A percentile compares a stretch with the other conserved stretches of the same genome.
phyloP scores from a whole-genome alignment of 2,888 invertebrate species.

The Gisinianus flammeolus region DNA sequence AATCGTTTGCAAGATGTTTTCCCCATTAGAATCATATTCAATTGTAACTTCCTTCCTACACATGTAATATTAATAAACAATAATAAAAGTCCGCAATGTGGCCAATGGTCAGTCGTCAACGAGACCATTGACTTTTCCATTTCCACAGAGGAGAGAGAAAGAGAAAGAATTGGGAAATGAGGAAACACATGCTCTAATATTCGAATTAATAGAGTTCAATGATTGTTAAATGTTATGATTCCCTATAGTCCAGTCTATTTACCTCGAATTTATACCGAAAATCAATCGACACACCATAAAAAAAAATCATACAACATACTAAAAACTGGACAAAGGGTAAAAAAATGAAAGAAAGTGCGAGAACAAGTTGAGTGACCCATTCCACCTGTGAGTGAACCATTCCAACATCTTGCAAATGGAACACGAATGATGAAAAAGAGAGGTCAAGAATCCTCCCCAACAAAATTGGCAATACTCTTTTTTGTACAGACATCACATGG shows the following conservation, averaged over 20 bases:
- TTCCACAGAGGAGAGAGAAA: conserved; percentile 2
- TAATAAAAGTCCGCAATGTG: conserved; percentile 5
- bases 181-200: no score
- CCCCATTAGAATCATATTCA: not conserved
- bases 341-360: not conserved
- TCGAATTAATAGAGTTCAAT: no score
- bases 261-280: not conserved
- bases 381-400: not conserved
- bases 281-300: not conserved
- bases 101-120: conserved; percentile 12
- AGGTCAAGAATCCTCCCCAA: not conserved
- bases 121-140: not conserved
- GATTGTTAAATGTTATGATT: conserved; percentile 13
- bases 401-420: conserved; percentile 11
- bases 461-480: not conserved
- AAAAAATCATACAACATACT: not conserved
- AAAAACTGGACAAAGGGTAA: conserved; percentile 24
- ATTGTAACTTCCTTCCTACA: not conserved
- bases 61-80: not conserved
- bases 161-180: conserved; percentile 1
- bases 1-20: conserved; percentile 9
- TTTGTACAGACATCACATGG: no score
- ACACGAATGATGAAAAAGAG: not conserved
- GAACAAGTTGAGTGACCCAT: conserved; percentile 26
- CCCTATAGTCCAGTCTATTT: not conserved